These are phyloP conservation scores for Macaca mulatta DNA, from an alignment of 2,113 vertebrate genomes.

Conservation along the genomic window DNA sequence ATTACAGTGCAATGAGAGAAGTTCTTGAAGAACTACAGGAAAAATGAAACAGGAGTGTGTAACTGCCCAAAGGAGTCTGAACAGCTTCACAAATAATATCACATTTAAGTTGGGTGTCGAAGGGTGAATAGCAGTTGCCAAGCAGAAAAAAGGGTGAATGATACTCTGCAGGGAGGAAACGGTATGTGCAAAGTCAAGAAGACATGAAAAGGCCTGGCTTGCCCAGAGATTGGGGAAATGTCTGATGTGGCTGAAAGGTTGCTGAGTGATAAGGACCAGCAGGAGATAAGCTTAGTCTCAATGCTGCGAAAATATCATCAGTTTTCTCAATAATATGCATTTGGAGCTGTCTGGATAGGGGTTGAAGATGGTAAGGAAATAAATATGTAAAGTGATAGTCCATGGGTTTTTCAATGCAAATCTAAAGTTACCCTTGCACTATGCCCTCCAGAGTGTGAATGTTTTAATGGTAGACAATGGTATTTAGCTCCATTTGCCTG, in stretches of 20 bases:
- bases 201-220: neutral
- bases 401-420: neutral
- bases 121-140: neutral
- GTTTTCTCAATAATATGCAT: neutral
- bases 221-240: fast-evolving
- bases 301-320: neutral
- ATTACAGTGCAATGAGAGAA: neutral
- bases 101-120: neutral
- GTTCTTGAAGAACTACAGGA: neutral
- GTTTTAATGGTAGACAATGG: neutral
- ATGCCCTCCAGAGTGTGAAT: neutral
- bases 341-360: neutral
- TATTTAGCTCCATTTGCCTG: neutral
- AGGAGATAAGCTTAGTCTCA: neutral
- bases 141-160: neutral
- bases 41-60: neutral
- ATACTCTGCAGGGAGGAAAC: neutral
- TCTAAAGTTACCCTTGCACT: neutral
- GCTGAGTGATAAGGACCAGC: neutral
- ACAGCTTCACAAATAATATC: neutral
- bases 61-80: neutral
- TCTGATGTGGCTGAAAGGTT: neutral
- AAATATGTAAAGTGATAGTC: neutral
- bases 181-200: neutral
- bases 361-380: conserved; percentile 21